These are phyloP conservation scores for Cyprinodon variegatus DNA, from an alignment of 2,113 vertebrate genomes.

Conservation along the genomic window DNA sequence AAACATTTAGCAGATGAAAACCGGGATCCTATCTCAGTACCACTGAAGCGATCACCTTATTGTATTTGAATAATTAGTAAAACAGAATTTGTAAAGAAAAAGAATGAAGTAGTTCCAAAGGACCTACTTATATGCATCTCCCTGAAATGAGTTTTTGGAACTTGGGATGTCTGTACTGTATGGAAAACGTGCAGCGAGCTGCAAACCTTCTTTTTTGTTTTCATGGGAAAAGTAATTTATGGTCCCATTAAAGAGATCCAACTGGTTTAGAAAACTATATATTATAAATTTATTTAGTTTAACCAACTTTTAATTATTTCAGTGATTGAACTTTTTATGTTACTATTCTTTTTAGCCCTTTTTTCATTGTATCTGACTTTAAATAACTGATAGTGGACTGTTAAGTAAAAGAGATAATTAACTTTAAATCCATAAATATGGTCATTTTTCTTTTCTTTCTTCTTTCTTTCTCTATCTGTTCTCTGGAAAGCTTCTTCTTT, in stretches of 20 bases:
- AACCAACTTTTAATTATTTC: not conserved
- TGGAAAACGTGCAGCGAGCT: not conserved
- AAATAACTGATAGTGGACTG: not conserved
- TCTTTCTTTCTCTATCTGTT: too few relatives aligned
- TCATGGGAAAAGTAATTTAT: not conserved
- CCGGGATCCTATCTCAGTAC: too few relatives aligned
- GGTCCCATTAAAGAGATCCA: not conserved
- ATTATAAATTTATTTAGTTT: not conserved
- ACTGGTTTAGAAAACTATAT: not conserved
- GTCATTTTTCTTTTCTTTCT: too few relatives aligned
- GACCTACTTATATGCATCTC: too few relatives aligned
- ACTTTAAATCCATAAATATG: not conserved
- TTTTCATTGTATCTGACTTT: not conserved
- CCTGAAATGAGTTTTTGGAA: too few relatives aligned
- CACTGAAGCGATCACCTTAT: too few relatives aligned
- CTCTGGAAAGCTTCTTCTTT: too few relatives aligned
- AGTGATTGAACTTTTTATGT: not conserved
- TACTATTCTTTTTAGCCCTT: not conserved
- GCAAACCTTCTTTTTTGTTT: not conserved
- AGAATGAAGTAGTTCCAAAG: too few relatives aligned
- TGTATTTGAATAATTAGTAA: too few relatives aligned
- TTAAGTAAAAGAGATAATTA: not conserved
- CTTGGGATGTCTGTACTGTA: too few relatives aligned
- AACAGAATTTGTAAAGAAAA: too few relatives aligned
- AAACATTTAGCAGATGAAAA: too few relatives aligned